Evolutionary conservation across 2,113 vertebrate species (phyloP), one percentile per base, ranked within the genome.

Genomic region (Rhynchopsitta pachyrhyncha): DNA sequence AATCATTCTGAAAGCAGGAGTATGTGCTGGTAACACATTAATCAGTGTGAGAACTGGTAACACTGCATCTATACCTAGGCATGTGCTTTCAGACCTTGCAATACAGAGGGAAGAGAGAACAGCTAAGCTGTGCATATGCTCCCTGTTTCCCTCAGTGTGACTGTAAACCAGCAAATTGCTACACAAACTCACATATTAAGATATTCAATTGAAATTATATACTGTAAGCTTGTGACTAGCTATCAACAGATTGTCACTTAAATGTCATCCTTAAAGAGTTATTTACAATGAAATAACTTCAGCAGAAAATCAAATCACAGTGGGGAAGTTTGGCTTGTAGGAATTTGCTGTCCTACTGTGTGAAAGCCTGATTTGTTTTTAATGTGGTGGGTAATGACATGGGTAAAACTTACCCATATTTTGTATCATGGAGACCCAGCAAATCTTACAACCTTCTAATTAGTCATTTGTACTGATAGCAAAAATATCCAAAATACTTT

Each of bases 221-320:
- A 3, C 62, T 17, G 44, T 35, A 79, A 90, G 41, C 74, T 44
- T 81, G 76, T 81, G 86, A 94, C 81, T 86, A 90, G 68, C 90
- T 75, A 71, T 88, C 90, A 96, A 92, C 90, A 94, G 80, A 92
- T 86, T 81, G 82, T 90, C 96, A 90, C 76, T 86, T 75, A 92
- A 90, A 95, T 91, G 88, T 57, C 90, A 93, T 85, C 47, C 77
- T 91, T 82, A 47, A 73, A 1, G 9, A 75, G 73, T 79, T 83
- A 49, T 52, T 94, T 95, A 78, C 60, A 89, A 86, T 37, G 4
- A 90, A 88, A 83, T 86, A 84, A 82, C 88, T 92, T 81, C 79
- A 94, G 73, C 75, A 3, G 14, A 81, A 55, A 90, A 77, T 39
- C 27, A 31, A 94, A 41, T 9, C 2, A 1, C 35, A 11, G 33